phyloP scores from a whole-genome alignment of 1,140 invertebrate genomes.

The Drosophila navojoa region DNA sequence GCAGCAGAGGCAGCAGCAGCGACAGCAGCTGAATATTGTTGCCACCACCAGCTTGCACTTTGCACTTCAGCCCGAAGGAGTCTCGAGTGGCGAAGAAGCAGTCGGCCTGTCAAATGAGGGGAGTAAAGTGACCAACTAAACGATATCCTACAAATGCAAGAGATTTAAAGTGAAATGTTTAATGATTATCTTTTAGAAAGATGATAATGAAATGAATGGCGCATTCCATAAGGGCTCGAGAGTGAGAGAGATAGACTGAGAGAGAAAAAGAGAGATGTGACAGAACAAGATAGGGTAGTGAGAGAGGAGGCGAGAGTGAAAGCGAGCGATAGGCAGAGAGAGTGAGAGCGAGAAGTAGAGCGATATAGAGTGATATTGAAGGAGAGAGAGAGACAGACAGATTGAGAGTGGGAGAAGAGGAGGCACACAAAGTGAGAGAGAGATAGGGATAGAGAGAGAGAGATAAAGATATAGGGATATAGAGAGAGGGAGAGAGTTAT shows the following conservation, averaged over 20 bases:
- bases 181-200: too few relatives aligned
- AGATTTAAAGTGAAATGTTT: too few relatives aligned
- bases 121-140: not conserved
- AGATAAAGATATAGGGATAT: too few relatives aligned
- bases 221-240: too few relatives aligned
- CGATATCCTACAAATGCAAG: conserved; percentile 15
- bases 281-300: not conserved
- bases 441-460: not conserved
- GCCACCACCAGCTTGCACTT: conserved; percentile 61
- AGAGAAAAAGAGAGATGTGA: not conserved
- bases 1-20: conserved; percentile 34
- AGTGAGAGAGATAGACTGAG: too few relatives aligned
- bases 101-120: not conserved
- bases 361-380: not conserved
- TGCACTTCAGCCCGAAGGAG: conserved; percentile 69
- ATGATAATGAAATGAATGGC: too few relatives aligned
- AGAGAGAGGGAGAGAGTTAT: too few relatives aligned
- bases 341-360: not conserved
- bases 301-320: not conserved
- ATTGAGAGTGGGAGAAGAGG: not conserved
- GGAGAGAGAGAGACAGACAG: not conserved
- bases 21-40: conserved; percentile 52
- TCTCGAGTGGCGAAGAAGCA: conserved; percentile 43
- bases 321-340: not conserved
- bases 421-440: not conserved